Evolutionary conservation across 1,140 invertebrate genomes (phyloP).

Genomic region (Drosophila santomea): DNA sequence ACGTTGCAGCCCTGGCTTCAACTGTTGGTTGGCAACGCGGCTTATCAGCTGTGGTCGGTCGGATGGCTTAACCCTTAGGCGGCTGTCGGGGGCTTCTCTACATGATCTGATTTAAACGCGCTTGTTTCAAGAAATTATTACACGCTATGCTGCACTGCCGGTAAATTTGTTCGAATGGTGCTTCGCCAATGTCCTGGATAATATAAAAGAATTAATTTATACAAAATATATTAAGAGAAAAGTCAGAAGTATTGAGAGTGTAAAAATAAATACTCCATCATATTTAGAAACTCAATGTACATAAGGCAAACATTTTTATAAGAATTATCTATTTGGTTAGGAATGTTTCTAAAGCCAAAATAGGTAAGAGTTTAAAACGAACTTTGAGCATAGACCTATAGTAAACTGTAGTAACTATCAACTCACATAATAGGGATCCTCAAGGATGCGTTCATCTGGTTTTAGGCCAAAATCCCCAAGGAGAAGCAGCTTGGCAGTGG

Average conservation of each 20-base stretch:
- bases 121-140: slow-evolving; percentile 87
- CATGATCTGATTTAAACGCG: slow-evolving; percentile 48
- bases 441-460: slow-evolving; percentile 90
- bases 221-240: not conserved
- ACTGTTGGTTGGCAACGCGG: slow-evolving; percentile 9
- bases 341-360: no score
- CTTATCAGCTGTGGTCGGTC: slow-evolving; percentile 20
- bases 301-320: no score
- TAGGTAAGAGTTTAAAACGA: no score
- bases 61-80: slow-evolving; percentile 40
- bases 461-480: slow-evolving; percentile 91
- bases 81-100: not conserved
- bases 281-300: no score
- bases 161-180: slow-evolving; percentile 90
- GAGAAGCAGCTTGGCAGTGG: slow-evolving; percentile 89
- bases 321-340: no score
- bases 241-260: no score
- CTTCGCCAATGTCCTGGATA: slow-evolving; percentile 86
- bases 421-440: slow-evolving; percentile 94
- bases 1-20: slow-evolving; percentile 5
- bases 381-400: no score
- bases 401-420: not conserved
- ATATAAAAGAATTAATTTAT: not conserved
- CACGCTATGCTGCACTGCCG: slow-evolving; percentile 89
- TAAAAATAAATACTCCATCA: not conserved